Evolutionary conservation across 2,888 invertebrate species (phyloP), one percentile per base, ranked within the genome.

Genomic region (Drosophila buzzatii): DNA sequence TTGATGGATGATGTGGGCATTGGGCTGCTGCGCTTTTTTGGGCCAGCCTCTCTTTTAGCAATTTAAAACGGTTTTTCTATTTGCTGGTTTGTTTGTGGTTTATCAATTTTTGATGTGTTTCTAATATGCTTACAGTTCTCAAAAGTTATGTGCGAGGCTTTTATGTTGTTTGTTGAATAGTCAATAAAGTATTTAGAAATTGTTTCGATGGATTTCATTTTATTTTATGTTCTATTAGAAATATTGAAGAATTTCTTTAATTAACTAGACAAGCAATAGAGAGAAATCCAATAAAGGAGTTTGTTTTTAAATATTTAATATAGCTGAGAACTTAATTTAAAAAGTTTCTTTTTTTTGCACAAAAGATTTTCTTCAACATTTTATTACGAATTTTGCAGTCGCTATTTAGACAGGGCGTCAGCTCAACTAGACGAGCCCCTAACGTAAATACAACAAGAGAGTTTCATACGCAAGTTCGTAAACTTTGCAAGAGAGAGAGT

Each of bases 1-100:
- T 79, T 86, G 84, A 86, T 86, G 73, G 77, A 82, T 85, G 77
- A 76, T 75, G 64, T 59, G 59, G 63, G 58, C 45, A 68, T 51
- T 61, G 49, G 39, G 33, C 47, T 45, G 45, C 23, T 23, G 14
- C 49, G 45, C 45, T 57, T 61, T 62, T 45, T 4, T 27, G 27
- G 27, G 27, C 27, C 27, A 27, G 27, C 6, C 27, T 23, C 27
- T 27, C 27, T 27, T 27, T 27, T 27, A 39, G 61, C 39, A 70
- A 64, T 53, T 64, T 60, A 33, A 67, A 70, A 75, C 64, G 57
- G 41, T 57, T 61, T 69, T 52, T 20, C 33, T 35, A 20, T 52
- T 52, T 35, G 20, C 18, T 14, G 23, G 35, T 53, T 53, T 35
- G 20, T 8, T 58, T 66, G 44, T 33, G 61, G 49, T 16, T 18